phyloP scores from a whole-genome alignment of 2,113 vertebrate species.

The Sakesphorus luctuosus region DNA sequence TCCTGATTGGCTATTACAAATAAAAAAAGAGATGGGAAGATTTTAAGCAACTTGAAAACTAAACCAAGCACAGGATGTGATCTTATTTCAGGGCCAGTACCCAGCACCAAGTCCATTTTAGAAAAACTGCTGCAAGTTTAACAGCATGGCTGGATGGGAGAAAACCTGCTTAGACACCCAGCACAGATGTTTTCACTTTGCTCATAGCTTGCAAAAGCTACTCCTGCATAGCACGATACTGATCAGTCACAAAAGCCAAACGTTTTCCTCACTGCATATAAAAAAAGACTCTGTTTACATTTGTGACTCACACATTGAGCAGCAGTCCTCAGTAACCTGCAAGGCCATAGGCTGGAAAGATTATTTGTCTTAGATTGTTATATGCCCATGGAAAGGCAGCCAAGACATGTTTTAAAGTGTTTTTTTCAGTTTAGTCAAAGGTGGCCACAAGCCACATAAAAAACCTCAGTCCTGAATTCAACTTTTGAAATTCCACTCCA shows the following conservation, averaged over 20 bases:
- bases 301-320: background rate
- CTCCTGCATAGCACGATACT: background rate
- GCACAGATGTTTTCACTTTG: rapidly evolving
- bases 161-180: background rate
- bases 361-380: background rate
- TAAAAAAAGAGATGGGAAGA: background rate
- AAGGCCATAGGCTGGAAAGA: background rate
- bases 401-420: background rate
- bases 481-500: background rate
- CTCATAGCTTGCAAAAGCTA: background rate
- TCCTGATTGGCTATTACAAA: background rate
- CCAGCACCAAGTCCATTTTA: background rate
- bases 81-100: background rate
- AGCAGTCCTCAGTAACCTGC: background rate
- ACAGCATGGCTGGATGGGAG: background rate
- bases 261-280: background rate
- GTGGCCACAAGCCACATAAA: background rate
- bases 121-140: background rate
- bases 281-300: background rate
- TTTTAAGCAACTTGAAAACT: background rate
- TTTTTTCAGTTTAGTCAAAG: background rate
- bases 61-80: background rate
- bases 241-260: background rate
- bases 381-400: background rate
- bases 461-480: background rate